phyloP scores from a whole-genome alignment of 2,797 vertebrate species.

The Apogon hyalosoma region DNA sequence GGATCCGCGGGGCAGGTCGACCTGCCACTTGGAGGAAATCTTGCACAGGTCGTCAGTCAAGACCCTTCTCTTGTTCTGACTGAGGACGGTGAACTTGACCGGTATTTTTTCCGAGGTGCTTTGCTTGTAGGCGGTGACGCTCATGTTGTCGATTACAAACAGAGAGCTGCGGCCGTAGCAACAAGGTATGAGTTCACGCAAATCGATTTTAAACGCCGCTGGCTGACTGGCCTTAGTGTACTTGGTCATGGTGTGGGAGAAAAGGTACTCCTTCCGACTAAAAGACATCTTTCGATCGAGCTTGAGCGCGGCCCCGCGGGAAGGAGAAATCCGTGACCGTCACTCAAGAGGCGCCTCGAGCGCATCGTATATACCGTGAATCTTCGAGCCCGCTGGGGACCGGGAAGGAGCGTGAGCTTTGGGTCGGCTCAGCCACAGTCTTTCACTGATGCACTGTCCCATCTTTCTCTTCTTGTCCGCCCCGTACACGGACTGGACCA shows the following conservation, averaged over 20 bases:
- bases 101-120: conserved; percentile 5
- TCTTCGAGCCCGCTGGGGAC: no score
- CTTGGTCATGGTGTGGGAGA: conserved; percentile 15
- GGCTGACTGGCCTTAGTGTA: conserved; percentile 6
- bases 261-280: conserved; percentile 17
- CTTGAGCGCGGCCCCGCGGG: no score
- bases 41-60: conserved; percentile 5
- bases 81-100: conserved; percentile 5
- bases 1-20: neutral
- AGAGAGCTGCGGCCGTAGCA: conserved; percentile 2
- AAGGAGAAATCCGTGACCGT: no score
- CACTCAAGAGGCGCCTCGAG: no score
- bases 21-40: conserved; percentile 13
- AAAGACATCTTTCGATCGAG: conserved; percentile 16
- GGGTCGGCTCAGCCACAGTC: neutral
- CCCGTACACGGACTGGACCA: neutral
- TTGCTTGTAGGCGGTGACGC: conserved; percentile 4
- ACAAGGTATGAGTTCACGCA: neutral
- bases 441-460: conserved; percentile 19
- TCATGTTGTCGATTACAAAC: conserved; percentile 7
- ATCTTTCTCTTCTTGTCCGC: conserved; percentile 7
- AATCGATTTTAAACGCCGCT: neutral
- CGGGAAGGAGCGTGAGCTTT: no score
- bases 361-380: no score
- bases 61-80: conserved; percentile 4